Evolutionary conservation across 2,888 invertebrate species (phyloP).

Genomic region (Sinohyriopsis cumingii): DNA sequence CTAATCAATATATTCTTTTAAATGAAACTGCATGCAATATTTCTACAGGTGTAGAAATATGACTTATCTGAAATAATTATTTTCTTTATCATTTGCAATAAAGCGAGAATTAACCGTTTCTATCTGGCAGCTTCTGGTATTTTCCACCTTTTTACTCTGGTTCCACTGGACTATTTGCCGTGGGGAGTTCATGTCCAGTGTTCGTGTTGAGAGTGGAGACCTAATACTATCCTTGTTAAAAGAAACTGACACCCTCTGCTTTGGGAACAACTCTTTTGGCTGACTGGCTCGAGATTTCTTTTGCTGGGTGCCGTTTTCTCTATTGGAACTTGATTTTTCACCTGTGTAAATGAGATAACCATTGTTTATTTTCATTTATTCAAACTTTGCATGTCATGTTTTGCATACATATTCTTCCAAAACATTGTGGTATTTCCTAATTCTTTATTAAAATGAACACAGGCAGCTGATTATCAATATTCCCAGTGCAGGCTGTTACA

Average conservation of each 20-base stretch:
- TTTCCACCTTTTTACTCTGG: conserved; percentile 49
- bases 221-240: conserved; percentile 34
- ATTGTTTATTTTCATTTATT: too few relatives aligned
- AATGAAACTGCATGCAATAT: too few relatives aligned
- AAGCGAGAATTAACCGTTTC: conserved; percentile 28
- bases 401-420: too few relatives aligned
- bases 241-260: conserved; percentile 4
- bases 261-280: conserved; percentile 52
- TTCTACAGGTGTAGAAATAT: too few relatives aligned
- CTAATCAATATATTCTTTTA: too few relatives aligned
- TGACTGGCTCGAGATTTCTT: conserved; percentile 32
- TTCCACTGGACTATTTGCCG: conserved; percentile 54
- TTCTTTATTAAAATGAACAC: too few relatives aligned
- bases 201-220: conserved; percentile 49
- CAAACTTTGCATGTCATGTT: too few relatives aligned
- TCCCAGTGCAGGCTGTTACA: too few relatives aligned
- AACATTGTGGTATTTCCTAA: too few relatives aligned
- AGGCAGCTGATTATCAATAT: too few relatives aligned
- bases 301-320: conserved; percentile 20
- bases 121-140: conserved; percentile 36
- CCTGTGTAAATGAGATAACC: too few relatives aligned
- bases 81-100: conserved; percentile 39
- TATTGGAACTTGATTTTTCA: conserved; percentile 2
- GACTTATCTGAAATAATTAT: conserved; percentile 2
- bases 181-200: conserved; percentile 57